These are phyloP conservation scores for Scopus umbretta DNA, from an alignment of 2,113 vertebrate species.

Conservation along the genomic window DNA sequence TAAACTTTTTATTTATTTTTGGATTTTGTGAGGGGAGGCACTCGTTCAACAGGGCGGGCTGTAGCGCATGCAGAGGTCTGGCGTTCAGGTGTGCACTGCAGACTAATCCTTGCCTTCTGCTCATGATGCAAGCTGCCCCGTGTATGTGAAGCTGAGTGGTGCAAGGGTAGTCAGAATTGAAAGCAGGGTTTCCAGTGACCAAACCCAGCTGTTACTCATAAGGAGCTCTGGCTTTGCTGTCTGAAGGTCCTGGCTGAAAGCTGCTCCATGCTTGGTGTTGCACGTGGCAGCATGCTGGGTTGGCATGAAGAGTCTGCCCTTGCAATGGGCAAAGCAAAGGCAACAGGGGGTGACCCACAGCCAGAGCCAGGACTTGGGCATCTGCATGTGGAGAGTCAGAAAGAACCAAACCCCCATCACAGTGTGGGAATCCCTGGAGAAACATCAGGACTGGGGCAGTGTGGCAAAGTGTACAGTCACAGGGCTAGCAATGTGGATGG, in stretches of 20 bases:
- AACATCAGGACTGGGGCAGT: not conserved
- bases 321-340: not conserved
- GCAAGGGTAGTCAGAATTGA: not conserved
- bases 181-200: not conserved
- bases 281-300: fast-evolving
- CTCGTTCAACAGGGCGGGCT: not conserved
- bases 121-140: fast-evolving
- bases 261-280: not conserved
- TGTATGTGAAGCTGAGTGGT: not conserved
- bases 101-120: not conserved
- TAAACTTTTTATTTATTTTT: slow-evolving; percentile 22
- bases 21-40: not conserved
- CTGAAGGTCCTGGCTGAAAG: not conserved
- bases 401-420: not conserved
- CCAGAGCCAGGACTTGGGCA: not conserved
- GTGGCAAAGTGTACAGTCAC: not conserved
- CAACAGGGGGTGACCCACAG: fast-evolving
- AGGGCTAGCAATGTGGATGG: not conserved
- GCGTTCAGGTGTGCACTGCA: not conserved
- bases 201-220: not conserved
- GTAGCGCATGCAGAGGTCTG: not conserved
- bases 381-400: not conserved
- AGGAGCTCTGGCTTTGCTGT: not conserved
- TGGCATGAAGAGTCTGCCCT: not conserved
- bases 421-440: not conserved